These are phyloP conservation scores for Campaea margaritaria DNA, from an alignment of 2,888 invertebrate species.

Conservation along the genomic window DNA sequence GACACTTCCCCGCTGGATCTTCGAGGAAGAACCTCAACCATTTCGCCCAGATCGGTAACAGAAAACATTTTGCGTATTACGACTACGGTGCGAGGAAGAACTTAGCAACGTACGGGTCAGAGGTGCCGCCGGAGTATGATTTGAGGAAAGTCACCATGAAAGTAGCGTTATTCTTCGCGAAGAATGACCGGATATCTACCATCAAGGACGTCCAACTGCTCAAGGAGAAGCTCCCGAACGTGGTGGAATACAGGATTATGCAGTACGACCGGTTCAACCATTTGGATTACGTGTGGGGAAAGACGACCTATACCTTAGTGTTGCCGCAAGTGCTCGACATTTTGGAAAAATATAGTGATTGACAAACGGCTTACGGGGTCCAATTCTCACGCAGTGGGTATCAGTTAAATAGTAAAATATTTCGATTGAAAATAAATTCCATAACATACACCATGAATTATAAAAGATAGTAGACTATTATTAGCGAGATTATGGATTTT, in stretches of 20 bases:
- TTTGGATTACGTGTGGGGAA: slow-evolving; percentile 49
- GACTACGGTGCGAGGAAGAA: slow-evolving; percentile 31
- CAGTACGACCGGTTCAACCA: slow-evolving; percentile 47
- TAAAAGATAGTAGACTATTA: too few relatives aligned
- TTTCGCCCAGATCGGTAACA: slow-evolving; percentile 45
- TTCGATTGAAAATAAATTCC: too few relatives aligned
- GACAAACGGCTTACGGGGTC: too few relatives aligned
- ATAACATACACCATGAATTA: too few relatives aligned
- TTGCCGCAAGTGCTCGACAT: slow-evolving; percentile 46
- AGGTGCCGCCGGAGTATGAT: slow-evolving; percentile 25
- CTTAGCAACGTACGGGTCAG: slow-evolving; percentile 18
- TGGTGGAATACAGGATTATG: slow-evolving; percentile 44
- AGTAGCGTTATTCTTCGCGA: slow-evolving; percentile 71
- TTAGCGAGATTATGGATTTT: too few relatives aligned
- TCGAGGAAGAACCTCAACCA: slow-evolving; percentile 51
- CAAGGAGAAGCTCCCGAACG: slow-evolving; percentile 44
- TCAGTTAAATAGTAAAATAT: too few relatives aligned
- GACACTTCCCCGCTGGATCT: slow-evolving; percentile 48
- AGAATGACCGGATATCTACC: slow-evolving; percentile 70
- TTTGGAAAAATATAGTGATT: slow-evolving; percentile 35
- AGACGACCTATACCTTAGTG: slow-evolving; percentile 37
- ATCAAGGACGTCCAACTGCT: slow-evolving; percentile 47
- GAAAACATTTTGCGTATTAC: slow-evolving; percentile 19
- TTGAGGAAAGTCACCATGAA: slow-evolving; percentile 48
- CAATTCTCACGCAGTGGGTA: too few relatives aligned